These are phyloP conservation scores for Calameuta filiformis DNA, from an alignment of 2,888 invertebrate species.

Conservation along the genomic window DNA sequence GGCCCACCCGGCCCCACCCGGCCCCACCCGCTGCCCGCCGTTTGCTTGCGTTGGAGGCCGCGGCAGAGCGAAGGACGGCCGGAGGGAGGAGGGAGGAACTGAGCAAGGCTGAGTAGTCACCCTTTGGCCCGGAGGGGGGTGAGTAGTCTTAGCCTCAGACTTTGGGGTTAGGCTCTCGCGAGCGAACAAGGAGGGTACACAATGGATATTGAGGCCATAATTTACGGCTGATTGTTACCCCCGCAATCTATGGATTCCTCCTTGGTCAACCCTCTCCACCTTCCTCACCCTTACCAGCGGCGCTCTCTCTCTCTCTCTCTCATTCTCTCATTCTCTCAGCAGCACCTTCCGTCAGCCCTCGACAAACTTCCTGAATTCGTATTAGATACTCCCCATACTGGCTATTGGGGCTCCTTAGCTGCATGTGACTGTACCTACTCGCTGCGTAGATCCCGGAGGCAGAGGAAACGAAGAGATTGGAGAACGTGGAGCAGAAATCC, in stretches of 20 bases:
- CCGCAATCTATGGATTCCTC: slow-evolving; percentile 65
- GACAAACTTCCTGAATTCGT: slow-evolving; percentile 60
- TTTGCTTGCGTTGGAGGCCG: too few relatives aligned
- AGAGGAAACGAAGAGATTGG: neutral
- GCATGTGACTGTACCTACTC: too few relatives aligned
- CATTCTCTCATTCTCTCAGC: slow-evolving; percentile 2
- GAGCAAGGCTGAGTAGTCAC: too few relatives aligned
- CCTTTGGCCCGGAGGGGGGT: slow-evolving; percentile 45
- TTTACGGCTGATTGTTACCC: slow-evolving; percentile 66
- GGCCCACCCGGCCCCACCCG: too few relatives aligned
- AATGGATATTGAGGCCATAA: slow-evolving; percentile 67
- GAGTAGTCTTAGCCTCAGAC: slow-evolving; percentile 64
- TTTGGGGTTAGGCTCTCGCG: slow-evolving; percentile 59
- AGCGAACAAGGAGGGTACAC: slow-evolving; percentile 59
- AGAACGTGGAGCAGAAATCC: neutral
- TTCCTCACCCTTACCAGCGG: neutral
- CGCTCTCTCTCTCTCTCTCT: slow-evolving; percentile 4
- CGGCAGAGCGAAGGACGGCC: slow-evolving; percentile 29
- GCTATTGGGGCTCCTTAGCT: too few relatives aligned
- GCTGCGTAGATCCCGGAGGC: too few relatives aligned
- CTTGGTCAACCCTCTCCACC: slow-evolving; percentile 16
- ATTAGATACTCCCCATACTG: slow-evolving; percentile 34
- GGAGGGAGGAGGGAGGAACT: slow-evolving; percentile 17
- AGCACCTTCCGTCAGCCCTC: slow-evolving; percentile 47
- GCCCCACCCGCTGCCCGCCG: too few relatives aligned